These are phyloP conservation scores for Pseudorhombus dupliciocellatus DNA, from an alignment of 2,113 vertebrate species.

Conservation along the genomic window DNA sequence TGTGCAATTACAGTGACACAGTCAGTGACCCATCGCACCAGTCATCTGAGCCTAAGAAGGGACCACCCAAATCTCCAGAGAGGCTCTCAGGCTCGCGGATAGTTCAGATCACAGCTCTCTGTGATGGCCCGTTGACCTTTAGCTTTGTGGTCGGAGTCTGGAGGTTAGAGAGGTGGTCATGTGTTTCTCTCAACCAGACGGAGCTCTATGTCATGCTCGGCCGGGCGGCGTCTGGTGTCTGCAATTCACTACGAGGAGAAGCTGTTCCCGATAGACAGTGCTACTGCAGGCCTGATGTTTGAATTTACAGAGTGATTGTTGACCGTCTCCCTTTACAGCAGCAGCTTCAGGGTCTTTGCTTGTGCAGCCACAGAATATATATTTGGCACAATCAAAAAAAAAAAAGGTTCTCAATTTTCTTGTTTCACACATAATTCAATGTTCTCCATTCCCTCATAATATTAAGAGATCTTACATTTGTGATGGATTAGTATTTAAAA, in stretches of 20 bases:
- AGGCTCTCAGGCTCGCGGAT: conserved; percentile 60
- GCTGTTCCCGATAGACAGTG: conserved; percentile 30
- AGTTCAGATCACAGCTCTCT: conserved; percentile 60
- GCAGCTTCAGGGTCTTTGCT: conserved; percentile 54
- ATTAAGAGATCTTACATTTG: conserved; percentile 39
- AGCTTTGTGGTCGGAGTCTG: conserved; percentile 48
- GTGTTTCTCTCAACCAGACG: conserved; percentile 62
- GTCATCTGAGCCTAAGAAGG: conserved; percentile 44
- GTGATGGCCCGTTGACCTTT: conserved; percentile 63
- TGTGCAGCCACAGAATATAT: conserved; percentile 69
- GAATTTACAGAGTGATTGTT: conserved; percentile 25
- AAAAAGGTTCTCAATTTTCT: conserved; percentile 28
- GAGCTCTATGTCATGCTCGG: conserved; percentile 48
- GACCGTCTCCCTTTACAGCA: conserved; percentile 56
- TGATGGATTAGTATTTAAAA: conserved; percentile 75
- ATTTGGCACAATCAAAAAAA: conserved; percentile 79
- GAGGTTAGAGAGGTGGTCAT: conserved; percentile 68
- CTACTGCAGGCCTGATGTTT: conserved; percentile 33
- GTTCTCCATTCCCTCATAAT: conserved; percentile 51
- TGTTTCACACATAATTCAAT: conserved; percentile 51
- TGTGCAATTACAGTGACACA: conserved; percentile 76
- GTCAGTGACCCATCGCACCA: conserved; percentile 66
- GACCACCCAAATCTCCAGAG: conserved; percentile 72
- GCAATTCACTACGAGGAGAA: conserved; percentile 39
- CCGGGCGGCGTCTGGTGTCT: conserved; percentile 25